Evolutionary conservation across 2,113 vertebrate species (phyloP).

Genomic region (Mus musculus): GRCm39 chr2:34803001-34803500

Average conservation of each 20-base stretch:
- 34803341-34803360: conserved; percentile 75
- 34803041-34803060: neutral
- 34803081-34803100: neutral
- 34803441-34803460: conserved; percentile 75
- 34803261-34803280: conserved; percentile 18
- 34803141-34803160: conserved; percentile 63
- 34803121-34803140: conserved; percentile 20
- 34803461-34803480: conserved; percentile 82
- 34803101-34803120: neutral
- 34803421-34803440: conserved; percentile 81
- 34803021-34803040: neutral
- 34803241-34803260: conserved; percentile 45
- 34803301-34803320: conserved; percentile 57
- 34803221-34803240: conserved; percentile 81
- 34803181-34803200: neutral
- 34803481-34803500: conserved; percentile 77
- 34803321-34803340: conserved; percentile 68
- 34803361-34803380: conserved; percentile 86
- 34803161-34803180: conserved; percentile 12
- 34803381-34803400: conserved; percentile 80
- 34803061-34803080: neutral
- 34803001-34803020: neutral
- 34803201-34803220: conserved; percentile 68
- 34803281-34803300: conserved; percentile 47
- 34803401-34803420: conserved; percentile 80